Conservation (phyloP, 2,113 vertebrate genomes). For the Salvelinus sp. region DNA sequence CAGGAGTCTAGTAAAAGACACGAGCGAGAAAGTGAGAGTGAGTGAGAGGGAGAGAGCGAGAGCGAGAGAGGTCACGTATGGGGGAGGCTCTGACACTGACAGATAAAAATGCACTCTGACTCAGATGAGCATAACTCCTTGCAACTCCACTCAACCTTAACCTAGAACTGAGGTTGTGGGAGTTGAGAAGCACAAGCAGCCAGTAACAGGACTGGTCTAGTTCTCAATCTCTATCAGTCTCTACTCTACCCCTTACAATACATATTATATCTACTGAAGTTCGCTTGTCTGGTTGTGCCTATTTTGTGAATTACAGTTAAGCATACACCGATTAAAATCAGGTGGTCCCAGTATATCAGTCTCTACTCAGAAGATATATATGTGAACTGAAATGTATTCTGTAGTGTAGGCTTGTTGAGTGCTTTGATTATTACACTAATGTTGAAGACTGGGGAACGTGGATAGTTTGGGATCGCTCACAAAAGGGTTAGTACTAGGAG, state of each 20-base stretch:
- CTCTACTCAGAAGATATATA: not conserved
- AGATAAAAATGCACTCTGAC: not conserved
- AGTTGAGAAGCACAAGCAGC: not conserved
- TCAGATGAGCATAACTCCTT: not conserved
- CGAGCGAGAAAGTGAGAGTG: too few species aligned
- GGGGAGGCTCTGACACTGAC: too few species aligned
- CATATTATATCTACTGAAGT: constrained; percentile 18
- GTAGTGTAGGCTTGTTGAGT: constrained; percentile 10
- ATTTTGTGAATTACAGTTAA: too few species aligned
- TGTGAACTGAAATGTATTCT: constrained; percentile 16
- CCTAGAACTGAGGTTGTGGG: not conserved
- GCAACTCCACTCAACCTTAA: constrained; percentile 5
- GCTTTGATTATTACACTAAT: constrained; percentile 12
- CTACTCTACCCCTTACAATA: not conserved
- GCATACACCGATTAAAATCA: too few species aligned
- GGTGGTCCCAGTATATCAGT: not conserved
- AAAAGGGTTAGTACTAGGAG: not conserved
- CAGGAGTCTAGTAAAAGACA: not conserved
- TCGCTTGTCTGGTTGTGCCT: too few species aligned
- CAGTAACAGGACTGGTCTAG: not conserved
- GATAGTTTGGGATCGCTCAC: not conserved
- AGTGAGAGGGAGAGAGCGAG: not conserved
- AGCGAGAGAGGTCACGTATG: too few species aligned
- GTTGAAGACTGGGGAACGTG: not conserved
- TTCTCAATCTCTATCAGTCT: not conserved